phyloP scores from a whole-genome alignment of 2,113 vertebrate species.

The Strix uralensis region DNA sequence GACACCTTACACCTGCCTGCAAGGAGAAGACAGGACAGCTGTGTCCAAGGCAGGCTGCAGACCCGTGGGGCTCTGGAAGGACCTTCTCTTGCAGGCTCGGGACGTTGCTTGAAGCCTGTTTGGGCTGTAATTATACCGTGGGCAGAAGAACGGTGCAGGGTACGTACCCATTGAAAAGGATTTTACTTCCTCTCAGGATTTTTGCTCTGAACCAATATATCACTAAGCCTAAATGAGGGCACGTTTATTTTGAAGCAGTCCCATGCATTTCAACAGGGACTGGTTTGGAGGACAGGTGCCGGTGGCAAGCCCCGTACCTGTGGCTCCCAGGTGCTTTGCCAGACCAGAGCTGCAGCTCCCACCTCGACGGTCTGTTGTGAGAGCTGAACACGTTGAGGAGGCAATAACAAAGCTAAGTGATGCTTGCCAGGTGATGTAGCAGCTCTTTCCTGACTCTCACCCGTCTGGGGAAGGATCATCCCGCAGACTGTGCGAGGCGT shows the following conservation, averaged over 20 bases:
- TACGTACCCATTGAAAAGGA: neutral
- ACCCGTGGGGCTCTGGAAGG: rapidly evolving
- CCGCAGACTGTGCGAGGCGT: rapidly evolving
- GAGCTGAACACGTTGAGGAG: rapidly evolving
- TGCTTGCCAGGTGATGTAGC: neutral
- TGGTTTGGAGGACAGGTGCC: rapidly evolving
- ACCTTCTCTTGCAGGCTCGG: neutral
- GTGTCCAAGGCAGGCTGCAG: neutral
- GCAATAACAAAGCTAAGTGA: neutral
- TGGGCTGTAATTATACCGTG: rapidly evolving
- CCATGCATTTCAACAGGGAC: neutral
- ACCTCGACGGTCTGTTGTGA: rapidly evolving
- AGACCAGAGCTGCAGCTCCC: neutral
- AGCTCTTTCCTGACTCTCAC: neutral
- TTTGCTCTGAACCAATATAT: neutral
- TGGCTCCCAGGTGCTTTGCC: neutral
- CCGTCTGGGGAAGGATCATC: neutral
- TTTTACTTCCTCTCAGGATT: neutral
- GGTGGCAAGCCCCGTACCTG: rapidly evolving
- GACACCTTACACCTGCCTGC: neutral
- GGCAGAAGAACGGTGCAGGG: neutral
- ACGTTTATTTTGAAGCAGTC: rapidly evolving
- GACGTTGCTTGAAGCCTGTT: neutral
- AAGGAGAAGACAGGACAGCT: neutral
- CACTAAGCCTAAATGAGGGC: neutral